Evolutionary conservation across 2,888 invertebrate species (phyloP).

Genomic region (Leptura quadrifasciata): DNA sequence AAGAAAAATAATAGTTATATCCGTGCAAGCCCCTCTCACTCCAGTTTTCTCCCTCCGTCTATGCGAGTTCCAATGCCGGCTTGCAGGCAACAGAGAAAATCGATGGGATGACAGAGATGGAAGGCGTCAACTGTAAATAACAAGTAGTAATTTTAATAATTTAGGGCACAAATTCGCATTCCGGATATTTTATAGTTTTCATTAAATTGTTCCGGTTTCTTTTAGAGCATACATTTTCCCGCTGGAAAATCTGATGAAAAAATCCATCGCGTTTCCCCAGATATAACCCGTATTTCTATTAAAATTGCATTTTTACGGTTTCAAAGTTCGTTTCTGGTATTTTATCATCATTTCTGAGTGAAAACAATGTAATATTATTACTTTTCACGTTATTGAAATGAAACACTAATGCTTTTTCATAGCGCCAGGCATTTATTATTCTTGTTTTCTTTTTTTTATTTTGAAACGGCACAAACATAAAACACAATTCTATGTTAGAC

Average conservation of each 20-base stretch:
- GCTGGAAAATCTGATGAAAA: constrained; percentile 64
- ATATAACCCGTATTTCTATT: constrained; percentile 67
- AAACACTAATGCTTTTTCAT: constrained; percentile 65
- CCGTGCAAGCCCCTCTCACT: constrained; percentile 26
- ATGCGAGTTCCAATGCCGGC: constrained; percentile 28
- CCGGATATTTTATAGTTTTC: constrained; percentile 66
- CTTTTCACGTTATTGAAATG: constrained; percentile 67
- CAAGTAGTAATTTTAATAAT: constrained; percentile 63
- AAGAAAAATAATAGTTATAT: constrained; percentile 22
- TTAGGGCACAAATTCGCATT: constrained; percentile 58
- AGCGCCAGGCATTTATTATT: constrained; percentile 35
- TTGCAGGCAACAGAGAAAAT: constrained; percentile 29
- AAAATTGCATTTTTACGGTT: constrained; percentile 70
- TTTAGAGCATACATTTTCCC: constrained; percentile 62
- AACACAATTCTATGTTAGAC: constrained; percentile 7
- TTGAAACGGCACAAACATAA: constrained; percentile 29
- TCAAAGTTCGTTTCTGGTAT: constrained; percentile 68
- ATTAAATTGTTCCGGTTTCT: constrained; percentile 64
- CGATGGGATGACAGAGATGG: constrained; percentile 32
- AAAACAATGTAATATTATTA: constrained; percentile 71
- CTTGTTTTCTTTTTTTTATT: constrained; percentile 21
- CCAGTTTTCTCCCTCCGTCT: constrained; percentile 34
- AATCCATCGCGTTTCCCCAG: constrained; percentile 62
- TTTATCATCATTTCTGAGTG: constrained; percentile 69
- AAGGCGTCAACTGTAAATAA: constrained; percentile 59